Base-by-base conservation (phyloP, 1,140 invertebrate species). In the Diabrotica undecimpunctata region DNA sequence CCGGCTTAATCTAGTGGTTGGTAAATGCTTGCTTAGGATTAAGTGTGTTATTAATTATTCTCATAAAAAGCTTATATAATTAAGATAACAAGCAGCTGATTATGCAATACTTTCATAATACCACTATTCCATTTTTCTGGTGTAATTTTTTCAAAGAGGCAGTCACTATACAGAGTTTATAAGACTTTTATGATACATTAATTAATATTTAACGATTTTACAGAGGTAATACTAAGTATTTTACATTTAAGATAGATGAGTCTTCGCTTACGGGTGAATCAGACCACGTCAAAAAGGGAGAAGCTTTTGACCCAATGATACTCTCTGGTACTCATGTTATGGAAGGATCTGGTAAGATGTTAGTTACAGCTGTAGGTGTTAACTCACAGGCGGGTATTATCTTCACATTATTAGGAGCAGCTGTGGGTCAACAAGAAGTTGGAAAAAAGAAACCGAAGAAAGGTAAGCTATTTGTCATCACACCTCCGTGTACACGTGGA, bases 381-480 rank as follows among this genome's bases (percentile, higher is more conserved):
- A 99, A 99, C 81, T 99, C 97, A 2, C 97, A 99, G 79, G 97
- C 97, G 60, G 98, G 98, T 79, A 99, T 99, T 77, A 99, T 99
- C 77, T 99, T 99, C 82, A 97, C 96, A 9, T 85, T 99, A 5
- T 85, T 99, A 65, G 97, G 97, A 54, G 97, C 96, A 46, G 94
- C 95, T 54, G 91, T 93, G 11, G 93, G 95, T 77, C 90, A 96
- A 76, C 92, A 95, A 75, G 90, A 96, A 76, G 89, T 91, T 71
- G 88, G 95, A 81, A 93, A 94, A 73, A 95, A 96, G 81, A 93
- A 96, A 80, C 90, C 91, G 87, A 94, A 95, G 78, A 96, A 95
- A 88, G 93, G 92, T 94, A 86, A 80, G 82, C 71, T 50, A 41
- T 56, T 38, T 53, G 51, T 65, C 60, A 59, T 35, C 65, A n/a